Base-by-base conservation (phyloP, 2,113 vertebrate genomes). In the Etheostoma spectabile region DNA sequence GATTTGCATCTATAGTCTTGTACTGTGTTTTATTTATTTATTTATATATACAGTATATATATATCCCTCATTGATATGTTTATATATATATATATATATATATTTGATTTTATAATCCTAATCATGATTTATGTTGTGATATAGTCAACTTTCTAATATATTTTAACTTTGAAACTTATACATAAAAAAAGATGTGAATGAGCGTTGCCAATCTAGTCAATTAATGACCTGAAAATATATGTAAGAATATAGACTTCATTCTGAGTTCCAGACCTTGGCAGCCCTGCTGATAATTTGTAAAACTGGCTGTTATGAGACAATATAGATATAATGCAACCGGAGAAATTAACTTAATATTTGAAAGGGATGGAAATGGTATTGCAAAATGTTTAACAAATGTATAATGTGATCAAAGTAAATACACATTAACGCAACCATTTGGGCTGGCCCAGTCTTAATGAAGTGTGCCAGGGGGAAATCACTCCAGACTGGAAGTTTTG, bases 401-500 rank as follows among this genome's bases (percentile, higher is more conserved):
- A 7, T 42, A 42, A 42, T 42, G 38, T 42, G 38, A 42, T 42
- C 38, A n/a, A 24, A 21, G 13, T 22, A 22, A 62, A 77, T 3
- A 46, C 5, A 42, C 2, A 1, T 55, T 18, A 46, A 45, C 30
- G 16, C 53, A 51, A 48, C 38, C 0, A 1, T 56, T 45, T 33
- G 5, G 5, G 14, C 62, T 77, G 16, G 35, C 22, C 45, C 55
- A 18, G 16, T 53, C 11, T 55, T 24, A 21, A 6, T 24, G 46
- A 16, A 24, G 8, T 10, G 35, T 35, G 18, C 38, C 3, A 16
- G 6, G 14, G 14, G 2, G 15, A 63, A 49, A 53, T 42, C 22
- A 38, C 16, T 64, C 51, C 35, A 74, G 64, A 67, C 3, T 67
- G 57, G n/a, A 85, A n/a, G 71, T 77, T 77, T 66, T 71, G 51